phyloP scores from a whole-genome alignment of 1,140 invertebrate genomes.

The Cotesia glomerata region DNA sequence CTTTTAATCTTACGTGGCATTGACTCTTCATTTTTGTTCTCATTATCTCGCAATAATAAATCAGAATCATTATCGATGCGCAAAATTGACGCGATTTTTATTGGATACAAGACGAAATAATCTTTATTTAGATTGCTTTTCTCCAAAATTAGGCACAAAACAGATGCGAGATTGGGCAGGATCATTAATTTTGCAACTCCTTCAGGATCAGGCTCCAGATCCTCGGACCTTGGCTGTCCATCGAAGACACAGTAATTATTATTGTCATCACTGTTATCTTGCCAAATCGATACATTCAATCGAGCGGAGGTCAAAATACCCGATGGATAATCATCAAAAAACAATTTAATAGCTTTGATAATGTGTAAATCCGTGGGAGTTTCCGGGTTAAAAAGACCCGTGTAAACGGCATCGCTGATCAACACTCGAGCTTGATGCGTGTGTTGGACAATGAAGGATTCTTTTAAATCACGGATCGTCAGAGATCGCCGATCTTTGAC shows the following conservation, averaged over 20 bases:
- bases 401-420: conserved; percentile 49
- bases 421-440: conserved; percentile 41
- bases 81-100: conserved; percentile 36
- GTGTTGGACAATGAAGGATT: conserved; percentile 41
- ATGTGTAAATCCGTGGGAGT: conserved; percentile 47
- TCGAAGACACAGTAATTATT: conserved; percentile 52
- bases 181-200: conserved; percentile 51
- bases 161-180: conserved; percentile 40
- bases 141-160: conserved; percentile 53
- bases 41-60: background rate
- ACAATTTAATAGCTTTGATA: conserved; percentile 49
- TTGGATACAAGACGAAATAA: conserved; percentile 46
- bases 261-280: conserved; percentile 16
- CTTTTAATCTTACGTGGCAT: conserved; percentile 27
- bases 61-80: background rate
- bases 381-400: conserved; percentile 50
- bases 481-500: conserved; percentile 41
- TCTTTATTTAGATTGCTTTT: conserved; percentile 50
- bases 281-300: conserved; percentile 55
- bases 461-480: conserved; percentile 44
- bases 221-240: conserved; percentile 46
- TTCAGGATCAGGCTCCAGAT: conserved; percentile 27
- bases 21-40: conserved; percentile 16
- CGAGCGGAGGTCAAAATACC: conserved; percentile 46
- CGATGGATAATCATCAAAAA: conserved; percentile 47